Evolutionary conservation across 2,113 vertebrate genomes (phyloP).

Genomic region (Egretta garzetta): DNA sequence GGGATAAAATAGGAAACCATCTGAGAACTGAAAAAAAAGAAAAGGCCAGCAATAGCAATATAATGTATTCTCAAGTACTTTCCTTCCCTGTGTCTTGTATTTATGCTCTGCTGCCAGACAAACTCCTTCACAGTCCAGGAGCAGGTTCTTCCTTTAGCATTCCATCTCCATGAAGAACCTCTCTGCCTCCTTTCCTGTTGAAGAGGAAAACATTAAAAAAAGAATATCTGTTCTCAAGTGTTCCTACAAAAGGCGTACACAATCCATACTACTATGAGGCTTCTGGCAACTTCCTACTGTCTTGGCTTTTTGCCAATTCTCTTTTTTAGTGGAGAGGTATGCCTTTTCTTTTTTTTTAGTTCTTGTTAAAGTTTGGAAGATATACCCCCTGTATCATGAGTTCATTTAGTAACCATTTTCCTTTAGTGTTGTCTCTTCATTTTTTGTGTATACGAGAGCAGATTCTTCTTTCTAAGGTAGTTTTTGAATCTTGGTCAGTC

Average conservation of each 20-base stretch:
- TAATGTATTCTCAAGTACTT: not conserved
- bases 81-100: not conserved
- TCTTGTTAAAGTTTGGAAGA: not conserved
- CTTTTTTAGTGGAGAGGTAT: not conserved
- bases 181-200: not conserved
- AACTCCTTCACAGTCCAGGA: not conserved
- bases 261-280: not conserved
- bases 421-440: not conserved
- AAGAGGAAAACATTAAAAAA: not conserved
- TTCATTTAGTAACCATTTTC: not conserved
- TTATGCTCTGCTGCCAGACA: not conserved
- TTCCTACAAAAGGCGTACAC: not conserved
- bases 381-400: not conserved
- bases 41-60: not conserved
- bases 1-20: not conserved
- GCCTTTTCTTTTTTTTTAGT: fast-evolving
- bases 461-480: not conserved
- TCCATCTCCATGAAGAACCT: not conserved
- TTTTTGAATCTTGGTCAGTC: not conserved
- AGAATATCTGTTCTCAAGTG: not conserved
- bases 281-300: not conserved
- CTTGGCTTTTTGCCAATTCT: not conserved
- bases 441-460: not conserved
- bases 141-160: not conserved
- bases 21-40: not conserved